Percentiles rank a stretch among this genome's conserved stretches.
phyloP scores from a whole-genome alignment of 2,797 vertebrate genomes.

The Manis javanica region DNA sequence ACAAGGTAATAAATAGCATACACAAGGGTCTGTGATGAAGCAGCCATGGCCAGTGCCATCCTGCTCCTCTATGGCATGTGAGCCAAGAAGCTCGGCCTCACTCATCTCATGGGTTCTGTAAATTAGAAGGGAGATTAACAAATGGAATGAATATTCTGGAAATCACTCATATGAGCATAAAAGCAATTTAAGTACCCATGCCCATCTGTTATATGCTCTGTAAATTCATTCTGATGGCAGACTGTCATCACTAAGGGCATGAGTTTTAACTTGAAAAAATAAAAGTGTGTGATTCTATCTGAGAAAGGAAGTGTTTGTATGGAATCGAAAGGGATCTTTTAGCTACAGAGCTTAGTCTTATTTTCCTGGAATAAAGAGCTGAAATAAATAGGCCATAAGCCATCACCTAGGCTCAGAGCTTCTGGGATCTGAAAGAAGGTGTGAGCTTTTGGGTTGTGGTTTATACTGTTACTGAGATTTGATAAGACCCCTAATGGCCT shows the following conservation, averaged over 20 bases:
- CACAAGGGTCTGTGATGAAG: background rate
- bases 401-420: background rate
- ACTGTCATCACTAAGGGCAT: background rate
- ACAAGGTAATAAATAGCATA: accelerated
- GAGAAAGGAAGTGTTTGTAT: background rate
- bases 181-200: background rate
- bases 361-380: background rate
- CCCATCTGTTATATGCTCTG: background rate
- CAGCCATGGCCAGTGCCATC: background rate
- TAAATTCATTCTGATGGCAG: background rate
- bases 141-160: background rate
- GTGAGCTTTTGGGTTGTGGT: background rate
- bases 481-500: background rate
- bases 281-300: background rate
- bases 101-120: background rate
- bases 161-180: background rate
- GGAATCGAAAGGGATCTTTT: background rate
- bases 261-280: background rate
- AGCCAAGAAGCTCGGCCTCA: background rate
- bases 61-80: background rate
- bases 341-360: background rate
- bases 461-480: background rate
- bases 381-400: background rate
- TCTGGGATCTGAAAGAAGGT: background rate
- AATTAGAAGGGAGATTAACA: background rate